These are phyloP conservation scores for Achatina immaculata DNA, from an alignment of 1,140 invertebrate species.

Conservation along the genomic window DNA sequence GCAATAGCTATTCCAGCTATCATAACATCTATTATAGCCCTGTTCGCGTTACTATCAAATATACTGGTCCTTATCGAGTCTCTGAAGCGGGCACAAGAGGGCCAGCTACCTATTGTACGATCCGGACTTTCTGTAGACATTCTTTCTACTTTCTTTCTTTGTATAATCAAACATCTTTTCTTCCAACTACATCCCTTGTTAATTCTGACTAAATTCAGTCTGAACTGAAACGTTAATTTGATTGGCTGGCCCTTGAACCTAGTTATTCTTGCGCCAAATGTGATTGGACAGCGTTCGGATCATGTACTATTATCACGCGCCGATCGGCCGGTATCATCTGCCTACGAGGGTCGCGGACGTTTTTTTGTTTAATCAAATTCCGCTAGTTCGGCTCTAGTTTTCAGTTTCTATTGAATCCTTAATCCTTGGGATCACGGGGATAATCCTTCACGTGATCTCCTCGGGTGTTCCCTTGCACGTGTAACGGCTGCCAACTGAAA, in stretches of 20 bases:
- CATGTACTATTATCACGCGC: neutral
- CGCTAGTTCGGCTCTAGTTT: neutral
- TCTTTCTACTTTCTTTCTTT: too few relatives aligned
- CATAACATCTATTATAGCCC: too few relatives aligned
- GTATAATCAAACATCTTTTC: too few relatives aligned
- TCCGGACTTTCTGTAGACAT: too few relatives aligned
- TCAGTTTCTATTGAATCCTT: neutral
- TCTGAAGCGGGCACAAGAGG: too few relatives aligned
- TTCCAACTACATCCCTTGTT: too few relatives aligned
- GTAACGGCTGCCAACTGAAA: neutral
- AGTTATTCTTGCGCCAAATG: neutral
- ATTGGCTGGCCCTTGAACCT: neutral
- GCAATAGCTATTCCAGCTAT: too few relatives aligned
- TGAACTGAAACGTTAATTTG: too few relatives aligned
- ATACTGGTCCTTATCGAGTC: too few relatives aligned
- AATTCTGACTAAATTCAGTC: too few relatives aligned
- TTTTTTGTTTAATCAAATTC: slow-evolving; percentile 7
- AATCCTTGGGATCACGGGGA: neutral
- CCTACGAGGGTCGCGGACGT: neutral
- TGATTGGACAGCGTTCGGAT: neutral
- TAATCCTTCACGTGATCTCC: neutral
- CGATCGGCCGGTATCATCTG: neutral
- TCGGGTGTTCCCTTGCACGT: neutral
- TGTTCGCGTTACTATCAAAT: too few relatives aligned
- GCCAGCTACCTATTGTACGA: too few relatives aligned